Evolutionary conservation across 2,888 invertebrate genomes (phyloP), one percentile per base, ranked within the genome.

Genomic region (Trilocha varians): DNA sequence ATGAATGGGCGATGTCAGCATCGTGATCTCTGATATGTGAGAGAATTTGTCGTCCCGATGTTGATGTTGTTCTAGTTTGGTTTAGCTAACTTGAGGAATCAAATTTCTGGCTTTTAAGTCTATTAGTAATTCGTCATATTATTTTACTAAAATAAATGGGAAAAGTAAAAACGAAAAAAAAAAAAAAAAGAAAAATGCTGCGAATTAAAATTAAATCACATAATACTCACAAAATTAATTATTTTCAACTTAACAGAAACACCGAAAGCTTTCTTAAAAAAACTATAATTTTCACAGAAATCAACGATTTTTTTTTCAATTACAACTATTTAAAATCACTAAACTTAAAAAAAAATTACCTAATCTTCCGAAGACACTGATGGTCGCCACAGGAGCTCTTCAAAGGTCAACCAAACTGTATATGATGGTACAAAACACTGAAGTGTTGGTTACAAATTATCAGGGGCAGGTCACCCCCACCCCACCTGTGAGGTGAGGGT

Each of bases 401-500:
- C 69, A 66, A 61, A 78, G 79, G 78, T 80, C 74, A 79, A 72
- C 72, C 62, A 62, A 51, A 68, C 68, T 64, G 66, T 72, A 62
- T 71, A 59, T 72, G 72, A 68, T 74, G 75, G 70, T 70, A 70
- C 67, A 66, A 59, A 57, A 59, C 48, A 78, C 71, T 77, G 72
- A 70, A 73, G 77, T 75, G 76, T 69, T 73, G 63, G 76, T 70
- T 70, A 72, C 72, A 72, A 73, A 76, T 76, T 70, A 78, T 76
- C 72, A 70, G 63, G 64, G 69, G 63, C 51, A 51, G 42, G 52
- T 52, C 57, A 53, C 67, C 57, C 68, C 68, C 74, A 76, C 76
- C 76, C 78, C 78, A 78, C 70, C 76, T 79, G 75, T 72, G 70
- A 54, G 52, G 57, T 58, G 65, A 65, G 75, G 77, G 78, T 71